Percentiles rank a stretch among this genome's conserved stretches.
Conservation (phyloP, 1,140 invertebrate species). For the Drosophila baimaii region DNA sequence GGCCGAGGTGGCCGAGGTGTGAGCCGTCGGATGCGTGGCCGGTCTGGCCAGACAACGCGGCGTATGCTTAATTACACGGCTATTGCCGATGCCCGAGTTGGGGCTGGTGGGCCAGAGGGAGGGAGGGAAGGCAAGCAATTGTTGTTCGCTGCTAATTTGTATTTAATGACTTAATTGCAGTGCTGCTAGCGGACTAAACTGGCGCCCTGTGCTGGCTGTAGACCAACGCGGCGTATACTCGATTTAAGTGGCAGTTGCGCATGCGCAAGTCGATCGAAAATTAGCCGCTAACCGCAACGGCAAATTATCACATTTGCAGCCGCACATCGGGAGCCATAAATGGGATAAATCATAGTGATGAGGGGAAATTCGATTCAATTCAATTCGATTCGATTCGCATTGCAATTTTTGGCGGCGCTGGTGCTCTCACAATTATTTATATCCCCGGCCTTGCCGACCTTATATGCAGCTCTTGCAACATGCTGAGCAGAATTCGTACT, state of each 20-base stretch:
- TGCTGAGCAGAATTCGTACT: conserved; percentile 29
- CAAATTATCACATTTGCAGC: conserved; percentile 61
- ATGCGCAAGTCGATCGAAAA: conserved; percentile 42
- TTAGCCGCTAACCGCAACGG: conserved; percentile 22
- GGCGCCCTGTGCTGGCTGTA: conserved; percentile 40
- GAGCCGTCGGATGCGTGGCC: conserved; percentile 26
- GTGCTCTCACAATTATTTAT: conserved; percentile 52
- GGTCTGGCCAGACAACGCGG: conserved; percentile 49
- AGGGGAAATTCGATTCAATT: conserved; percentile 18
- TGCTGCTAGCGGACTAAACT: conserved; percentile 14
- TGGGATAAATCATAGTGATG: conserved; percentile 42
- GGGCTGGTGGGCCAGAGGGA: neutral
- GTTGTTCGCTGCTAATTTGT: conserved; percentile 65
- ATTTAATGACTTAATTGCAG: conserved; percentile 77
- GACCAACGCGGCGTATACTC: conserved; percentile 46
- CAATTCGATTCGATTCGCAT: conserved; percentile 24
- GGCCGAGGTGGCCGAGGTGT: conserved; percentile 19
- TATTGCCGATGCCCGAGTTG: conserved; percentile 8
- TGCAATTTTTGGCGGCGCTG: conserved; percentile 6
- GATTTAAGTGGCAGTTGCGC: conserved; percentile 43
- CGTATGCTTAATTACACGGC: conserved; percentile 69
- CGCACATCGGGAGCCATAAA: conserved; percentile 18
- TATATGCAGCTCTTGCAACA: conserved; percentile 50
- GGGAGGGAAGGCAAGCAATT: conserved; percentile 23
- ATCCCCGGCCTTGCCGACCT: conserved; percentile 22